Conservation (phyloP, 2,797 vertebrate species). For the Masticophis lateralis region DNA sequence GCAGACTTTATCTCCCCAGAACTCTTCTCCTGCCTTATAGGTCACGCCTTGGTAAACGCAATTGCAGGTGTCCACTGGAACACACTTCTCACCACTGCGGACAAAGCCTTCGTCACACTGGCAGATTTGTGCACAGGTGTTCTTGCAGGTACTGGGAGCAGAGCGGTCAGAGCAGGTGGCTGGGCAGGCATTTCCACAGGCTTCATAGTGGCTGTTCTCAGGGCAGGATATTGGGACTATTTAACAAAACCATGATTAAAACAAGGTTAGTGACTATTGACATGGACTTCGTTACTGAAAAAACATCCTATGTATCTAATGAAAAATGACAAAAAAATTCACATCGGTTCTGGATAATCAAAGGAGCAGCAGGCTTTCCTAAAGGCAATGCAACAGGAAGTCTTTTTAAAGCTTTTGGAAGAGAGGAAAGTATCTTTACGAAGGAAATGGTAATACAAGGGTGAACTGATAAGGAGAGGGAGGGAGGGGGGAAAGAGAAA, state of each 20-base stretch:
- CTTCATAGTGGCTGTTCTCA: not conserved
- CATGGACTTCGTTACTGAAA: too few species aligned
- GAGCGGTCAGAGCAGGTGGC: not conserved
- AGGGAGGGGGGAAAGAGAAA: not conserved
- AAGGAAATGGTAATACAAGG: not conserved
- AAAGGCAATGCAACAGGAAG: not conserved
- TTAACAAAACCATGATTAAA: not conserved
- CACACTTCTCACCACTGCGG: fast-evolving
- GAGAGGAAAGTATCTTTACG: not conserved
- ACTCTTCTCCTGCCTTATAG: not conserved
- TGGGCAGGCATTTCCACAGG: not conserved
- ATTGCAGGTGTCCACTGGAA: fast-evolving
- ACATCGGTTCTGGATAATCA: not conserved
- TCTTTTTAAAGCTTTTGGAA: not conserved
- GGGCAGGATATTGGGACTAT: conserved; percentile 15
- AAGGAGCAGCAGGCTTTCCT: not conserved
- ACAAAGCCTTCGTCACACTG: not conserved
- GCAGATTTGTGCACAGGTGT: fast-evolving
- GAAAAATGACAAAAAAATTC: too few species aligned
- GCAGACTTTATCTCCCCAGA: conserved; percentile 33
- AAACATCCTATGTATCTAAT: not conserved
- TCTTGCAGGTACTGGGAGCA: fast-evolving
- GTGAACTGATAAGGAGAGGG: not conserved
- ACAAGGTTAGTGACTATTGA: fast-evolving
- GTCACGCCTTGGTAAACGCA: not conserved